Conservation (phyloP, 2,113 vertebrate genomes). For the Sarotherodon lohbergeri region DNA sequence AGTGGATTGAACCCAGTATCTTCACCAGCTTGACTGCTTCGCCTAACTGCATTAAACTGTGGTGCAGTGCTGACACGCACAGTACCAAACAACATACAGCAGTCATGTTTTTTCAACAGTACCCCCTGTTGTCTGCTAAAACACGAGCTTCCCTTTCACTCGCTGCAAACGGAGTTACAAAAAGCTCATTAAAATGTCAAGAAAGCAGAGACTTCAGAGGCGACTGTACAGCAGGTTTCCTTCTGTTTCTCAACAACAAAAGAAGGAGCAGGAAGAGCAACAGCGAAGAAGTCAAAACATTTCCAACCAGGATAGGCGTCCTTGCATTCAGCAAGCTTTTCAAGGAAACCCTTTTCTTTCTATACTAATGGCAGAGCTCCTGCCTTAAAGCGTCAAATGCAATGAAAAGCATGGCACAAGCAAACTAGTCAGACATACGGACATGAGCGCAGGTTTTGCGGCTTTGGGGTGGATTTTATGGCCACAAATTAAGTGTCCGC, state of each 20-base stretch:
- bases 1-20: neutral
- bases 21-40: neutral
- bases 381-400: neutral
- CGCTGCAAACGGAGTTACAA: neutral
- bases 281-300: neutral
- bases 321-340: neutral
- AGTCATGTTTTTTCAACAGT: neutral
- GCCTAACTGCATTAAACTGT: neutral
- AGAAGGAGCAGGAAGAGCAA: neutral
- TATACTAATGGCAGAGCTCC: slow-evolving; percentile 7
- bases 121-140: neutral
- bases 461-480: slow-evolving; percentile 4
- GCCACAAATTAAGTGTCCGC: slow-evolving; percentile 16
- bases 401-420: slow-evolving; percentile 45
- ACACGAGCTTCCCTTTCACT: neutral
- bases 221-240: slow-evolving; percentile 16
- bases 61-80: neutral
- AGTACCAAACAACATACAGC: neutral
- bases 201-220: slow-evolving; percentile 29
- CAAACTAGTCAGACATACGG: slow-evolving; percentile 19
- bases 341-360: neutral
- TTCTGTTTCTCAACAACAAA: neutral
- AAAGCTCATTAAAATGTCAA: slow-evolving; percentile 27
- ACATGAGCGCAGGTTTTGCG: neutral
- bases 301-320: neutral